Base-by-base conservation (phyloP, 2,113 vertebrate species). In the Crypturellus undulatus region DNA sequence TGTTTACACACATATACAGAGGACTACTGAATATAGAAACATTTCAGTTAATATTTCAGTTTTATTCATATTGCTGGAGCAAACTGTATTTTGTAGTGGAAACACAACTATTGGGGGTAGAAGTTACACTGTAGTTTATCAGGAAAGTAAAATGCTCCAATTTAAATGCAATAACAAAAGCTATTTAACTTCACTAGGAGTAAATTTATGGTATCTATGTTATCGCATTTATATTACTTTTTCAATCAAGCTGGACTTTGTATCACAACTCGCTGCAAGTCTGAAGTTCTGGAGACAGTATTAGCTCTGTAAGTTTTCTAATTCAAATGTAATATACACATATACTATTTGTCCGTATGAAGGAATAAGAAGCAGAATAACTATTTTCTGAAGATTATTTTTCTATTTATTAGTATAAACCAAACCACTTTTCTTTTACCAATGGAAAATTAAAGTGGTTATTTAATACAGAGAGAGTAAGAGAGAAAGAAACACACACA, bases 381-480 rank as follows among this genome's bases (percentile, higher is more conserved):
- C 34, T 87, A 15, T 67, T 94, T 92, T 93, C 70, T 84, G 45
- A 93, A 87, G 54, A 73, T 38, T 87, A 38, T 79, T 87, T 94
- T 96, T 92, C 79, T 75, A 60, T n/a, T 63, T 94, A 4, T 58
- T 86, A 90, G 40, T 59, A 79, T 56, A 94, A 95, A 58, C 1
- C 15, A 96, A 91, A 13, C 12, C 42, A 90, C 49, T 67, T 24
- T 4, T 75, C 20, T 92, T 93, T 81, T 71, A 36, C 58, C 92
- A 59, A 69, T 59, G 26, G 67, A 90, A 92, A 52, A 92, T 86
- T 77, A 95, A 95, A 83, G 70, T 28, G 8, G 5, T 6, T 19
- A 6, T 14, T 73, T 73, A 52, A 58, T 10, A 85, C 71, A 30
- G 47, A 49, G 7, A 38, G 1, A 59, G 5, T 3, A 67, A 54